A percentile compares a stretch with the other conserved stretches of the same genome.
phyloP scores from a whole-genome alignment of 1,140 invertebrate genomes.

The Euwallacea fornicatus region DNA sequence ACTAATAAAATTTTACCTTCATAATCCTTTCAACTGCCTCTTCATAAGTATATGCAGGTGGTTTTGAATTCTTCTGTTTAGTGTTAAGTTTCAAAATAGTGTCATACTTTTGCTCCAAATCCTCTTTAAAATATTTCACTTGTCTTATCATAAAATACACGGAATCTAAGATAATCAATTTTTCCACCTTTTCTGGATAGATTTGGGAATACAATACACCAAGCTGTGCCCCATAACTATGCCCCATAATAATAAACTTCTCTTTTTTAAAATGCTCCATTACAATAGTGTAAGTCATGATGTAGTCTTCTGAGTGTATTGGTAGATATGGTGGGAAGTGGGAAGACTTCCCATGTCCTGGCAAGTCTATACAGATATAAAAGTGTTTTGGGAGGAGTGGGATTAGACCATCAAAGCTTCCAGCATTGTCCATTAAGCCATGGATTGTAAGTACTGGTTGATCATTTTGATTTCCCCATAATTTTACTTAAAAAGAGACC shows the following conservation, averaged over 20 bases:
- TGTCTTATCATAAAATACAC: conserved; percentile 46
- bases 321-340: conserved; percentile 58
- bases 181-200: conserved; percentile 57
- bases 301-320: conserved; percentile 56
- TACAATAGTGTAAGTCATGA: conserved; percentile 57
- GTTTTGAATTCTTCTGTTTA: conserved; percentile 43
- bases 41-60: conserved; percentile 56
- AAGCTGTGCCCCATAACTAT: conserved; percentile 62
- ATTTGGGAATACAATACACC: conserved; percentile 54
- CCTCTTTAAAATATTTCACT: conserved; percentile 44
- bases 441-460: conserved; percentile 63
- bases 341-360: conserved; percentile 70
- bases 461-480: conserved; percentile 62
- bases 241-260: conserved; percentile 57
- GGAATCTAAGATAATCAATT: conserved; percentile 60
- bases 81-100: conserved; percentile 43
- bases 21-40: conserved; percentile 56
- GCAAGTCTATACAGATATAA: conserved; percentile 68
- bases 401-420: conserved; percentile 66
- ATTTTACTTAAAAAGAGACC: conserved; percentile 57
- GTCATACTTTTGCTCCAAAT: conserved; percentile 47
- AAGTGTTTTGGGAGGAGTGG: conserved; percentile 60
- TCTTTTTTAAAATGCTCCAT: conserved; percentile 59
- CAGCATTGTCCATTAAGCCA: conserved; percentile 66
- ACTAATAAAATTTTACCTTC: not conserved